A percentile compares a stretch with the other conserved stretches of the same genome.
These are phyloP conservation scores for Tiphia femorata DNA, from an alignment of 2,888 invertebrate species.

Conservation along the genomic window DNA sequence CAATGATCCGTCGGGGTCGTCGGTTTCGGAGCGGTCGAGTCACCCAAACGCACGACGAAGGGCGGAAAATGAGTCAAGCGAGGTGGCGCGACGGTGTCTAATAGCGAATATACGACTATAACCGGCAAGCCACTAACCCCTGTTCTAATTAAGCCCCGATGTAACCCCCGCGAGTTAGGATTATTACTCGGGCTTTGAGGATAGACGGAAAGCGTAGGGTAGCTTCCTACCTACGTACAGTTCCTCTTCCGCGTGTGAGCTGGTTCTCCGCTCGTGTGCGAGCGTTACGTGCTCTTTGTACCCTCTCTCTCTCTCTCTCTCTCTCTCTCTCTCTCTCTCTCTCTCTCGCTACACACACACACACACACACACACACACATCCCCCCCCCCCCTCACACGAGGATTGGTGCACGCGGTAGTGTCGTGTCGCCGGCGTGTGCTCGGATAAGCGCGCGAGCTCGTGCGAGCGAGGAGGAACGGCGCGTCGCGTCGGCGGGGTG, in stretches of 20 bases:
- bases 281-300: background rate
- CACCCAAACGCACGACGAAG: no score
- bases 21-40: no score
- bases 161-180: conserved; percentile 65
- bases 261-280: background rate
- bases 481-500: conserved; percentile 23
- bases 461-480: background rate
- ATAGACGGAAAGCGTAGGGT: conserved; percentile 15
- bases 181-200: conserved; percentile 55
- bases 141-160: conserved; percentile 65
- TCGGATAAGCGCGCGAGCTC: background rate
- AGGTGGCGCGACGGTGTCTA: conserved; percentile 44
- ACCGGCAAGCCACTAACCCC: conserved; percentile 56
- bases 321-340: conserved; percentile 2
- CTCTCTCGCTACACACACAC: background rate
- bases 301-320: conserved; percentile 2
- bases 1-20: no score
- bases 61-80: conserved; percentile 29
- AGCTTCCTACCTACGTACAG: background rate
- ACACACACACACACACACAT: no score
- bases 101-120: conserved; percentile 53
- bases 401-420: background rate
- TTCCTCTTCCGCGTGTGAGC: conserved; percentile 1
- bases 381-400: no score
- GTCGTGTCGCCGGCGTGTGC: background rate